Evolutionary conservation across 92 coral and sea anemone species (phyloP), one percentile per base, ranked within the genome.

Genomic region (Siderastrea siderea): DNA sequence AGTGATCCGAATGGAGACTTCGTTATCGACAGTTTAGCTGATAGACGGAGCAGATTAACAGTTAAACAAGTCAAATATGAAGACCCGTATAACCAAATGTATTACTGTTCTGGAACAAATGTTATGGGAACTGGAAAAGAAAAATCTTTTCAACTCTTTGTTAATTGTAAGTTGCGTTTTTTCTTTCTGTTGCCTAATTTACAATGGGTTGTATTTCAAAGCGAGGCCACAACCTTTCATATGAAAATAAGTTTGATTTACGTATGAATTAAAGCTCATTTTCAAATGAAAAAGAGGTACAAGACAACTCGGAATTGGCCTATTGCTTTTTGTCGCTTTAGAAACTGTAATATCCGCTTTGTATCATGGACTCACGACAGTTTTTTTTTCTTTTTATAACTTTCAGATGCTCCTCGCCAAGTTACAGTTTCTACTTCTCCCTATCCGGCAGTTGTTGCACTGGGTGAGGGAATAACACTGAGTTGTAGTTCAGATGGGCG

Each of bases 61-160:
- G 69, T 94, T 48, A 76, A 67, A n/a, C 47, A 47, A 3, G 68
- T 92, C 38, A 58, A 57, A 7, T 10, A 1, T 3, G 80, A 76
- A 43, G 50, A 73, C 15, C 86, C 77, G 9, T 77, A 87, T 66
- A 89, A 89, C 4, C 86, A 83, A 79, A 53, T 53, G 10, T 89
- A 89, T 12, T 68, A 88, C 48, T 94, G 97, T 87, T 91, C 89
- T n/a, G 97, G 89, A 1, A 81, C 62, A 26, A 94, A 93, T 83
- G 57, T 0, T 11, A 50, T 85, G 43, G 97, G 95, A 5, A 74
- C 80, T 81, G 97, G 97, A 66, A 63, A 64, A 7, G 85, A 77
- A 58, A 70, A 58, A n/a, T 75, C 77, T 51, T 66, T 86, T 74
- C 82, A 74, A 43, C 79, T 94, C 46, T 16, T 9, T 47, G 89